A percentile compares a stretch with the other conserved stretches of the same genome.
Evolutionary conservation across 2,888 invertebrate species (phyloP).

Genomic region (Nymphalis urticae): DNA sequence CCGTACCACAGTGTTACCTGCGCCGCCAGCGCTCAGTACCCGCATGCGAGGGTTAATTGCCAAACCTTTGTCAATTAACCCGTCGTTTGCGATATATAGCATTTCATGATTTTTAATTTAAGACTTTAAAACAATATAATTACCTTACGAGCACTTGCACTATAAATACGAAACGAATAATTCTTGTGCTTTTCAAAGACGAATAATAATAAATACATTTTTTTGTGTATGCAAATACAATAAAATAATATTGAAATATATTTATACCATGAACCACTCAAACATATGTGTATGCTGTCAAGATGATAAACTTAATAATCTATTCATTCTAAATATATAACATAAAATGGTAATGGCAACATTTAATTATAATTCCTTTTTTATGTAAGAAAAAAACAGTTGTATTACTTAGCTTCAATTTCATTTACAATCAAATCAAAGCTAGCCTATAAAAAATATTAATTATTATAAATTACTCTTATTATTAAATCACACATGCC

Average conservation of each 20-base stretch:
- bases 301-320: no score
- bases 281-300: neutral
- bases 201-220: no score
- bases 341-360: no score
- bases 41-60: constrained; percentile 51
- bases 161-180: no score
- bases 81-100: constrained; percentile 40
- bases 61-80: constrained; percentile 53
- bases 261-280: constrained; percentile 31
- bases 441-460: no score
- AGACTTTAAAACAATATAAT: constrained; percentile 5
- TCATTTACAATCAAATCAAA: no score
- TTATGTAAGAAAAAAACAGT: no score
- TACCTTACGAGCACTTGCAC: neutral
- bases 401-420: no score
- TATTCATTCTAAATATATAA: no score
- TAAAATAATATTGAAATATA: neutral
- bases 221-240: neutral
- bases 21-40: constrained; percentile 52
- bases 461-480: no score
- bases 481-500: no score
- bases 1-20: constrained; percentile 57
- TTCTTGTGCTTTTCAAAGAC: no score
- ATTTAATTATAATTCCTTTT: neutral
- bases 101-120: neutral